Evolutionary conservation across 2,797 vertebrate genomes (phyloP), one percentile per base, ranked within the genome.

Genomic region (Gymnothorax reevesii): DNA sequence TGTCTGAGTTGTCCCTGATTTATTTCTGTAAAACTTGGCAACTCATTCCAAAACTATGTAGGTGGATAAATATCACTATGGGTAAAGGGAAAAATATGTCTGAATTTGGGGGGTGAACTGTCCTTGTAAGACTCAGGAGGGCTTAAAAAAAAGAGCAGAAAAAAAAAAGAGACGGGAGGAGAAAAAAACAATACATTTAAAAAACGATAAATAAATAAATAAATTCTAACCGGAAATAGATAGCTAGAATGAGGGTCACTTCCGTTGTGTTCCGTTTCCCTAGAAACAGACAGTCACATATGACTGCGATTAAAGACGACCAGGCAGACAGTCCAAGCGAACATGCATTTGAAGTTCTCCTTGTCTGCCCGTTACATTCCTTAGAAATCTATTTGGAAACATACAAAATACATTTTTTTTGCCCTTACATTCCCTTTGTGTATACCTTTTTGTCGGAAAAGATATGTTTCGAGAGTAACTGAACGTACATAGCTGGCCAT

Each of bases 211-310:
- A 20, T 52, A 8, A 13, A 12, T 20, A 69, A n/a, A 69, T 49
- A 3, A 1, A 42, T 42, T 42, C 33, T 42, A 42, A 42, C 83
- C 83, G 83, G 83, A 85, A 79, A 84, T 17, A 52, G 13, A 7
- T 55, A 49, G 73, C 57, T 27, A 52, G 22, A 62, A 82, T 25
- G 55, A 66, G 59, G 20, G 77, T 64, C 57, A 62, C 42, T 77
- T 87, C 71, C 83, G 94, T 94, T 89, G 93, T 94, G 92, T 89
- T 88, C 87, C 77, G 87, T 87, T 79, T 71, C 87, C 75, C 13
- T 85, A 87, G 87, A 52, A 87, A 85, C 87, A 73, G 3, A 85
- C 87, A 73, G 3, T 66, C 86, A 33, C 66, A 52, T 10, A 85
- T 84, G 27, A 54, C 52, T 83, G 25, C 42, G 52, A 75, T 62